These are phyloP conservation scores for Epistrophe eligans DNA, from an alignment of 2,888 invertebrate genomes.

Conservation along the genomic window DNA sequence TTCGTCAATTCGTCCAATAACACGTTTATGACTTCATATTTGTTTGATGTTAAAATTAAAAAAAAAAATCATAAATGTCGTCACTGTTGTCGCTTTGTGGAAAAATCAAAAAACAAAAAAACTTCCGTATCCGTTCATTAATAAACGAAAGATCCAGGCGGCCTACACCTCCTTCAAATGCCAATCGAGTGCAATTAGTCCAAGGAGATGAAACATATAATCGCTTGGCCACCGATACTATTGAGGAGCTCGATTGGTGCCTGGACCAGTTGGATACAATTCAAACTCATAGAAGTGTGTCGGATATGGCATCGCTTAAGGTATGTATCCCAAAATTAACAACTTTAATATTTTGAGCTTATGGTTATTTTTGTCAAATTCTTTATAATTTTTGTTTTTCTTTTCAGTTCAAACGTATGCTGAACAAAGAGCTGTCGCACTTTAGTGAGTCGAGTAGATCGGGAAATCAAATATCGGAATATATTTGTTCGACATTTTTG, in stretches of 20 bases:
- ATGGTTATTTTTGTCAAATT: conserved; percentile 14
- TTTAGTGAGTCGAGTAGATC: conserved; percentile 99
- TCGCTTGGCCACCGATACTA: conserved; percentile 97
- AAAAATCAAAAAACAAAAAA: conserved; percentile 77
- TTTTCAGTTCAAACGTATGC: conserved; percentile 98
- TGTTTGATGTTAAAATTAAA: conserved; percentile 15
- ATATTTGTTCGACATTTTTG: conserved; percentile 99
- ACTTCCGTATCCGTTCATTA: conserved; percentile 50
- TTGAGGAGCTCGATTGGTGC: conserved; percentile 99
- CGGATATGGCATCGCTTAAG: conserved; percentile 99
- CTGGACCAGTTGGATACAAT: conserved; percentile 99
- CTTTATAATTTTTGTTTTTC: conserved; percentile 70
- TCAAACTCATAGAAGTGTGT: conserved; percentile 99
- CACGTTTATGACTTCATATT: not conserved
- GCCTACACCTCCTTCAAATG: conserved; percentile 83
- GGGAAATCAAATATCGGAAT: conserved; percentile 99
- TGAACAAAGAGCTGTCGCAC: conserved; percentile 99
- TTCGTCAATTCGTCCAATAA: conserved; percentile 13
- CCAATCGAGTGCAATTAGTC: conserved; percentile 84
- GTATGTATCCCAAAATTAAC: conserved; percentile 85
- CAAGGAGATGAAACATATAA: conserved; percentile 93
- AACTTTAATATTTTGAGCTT: not conserved
- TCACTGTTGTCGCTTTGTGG: conserved; percentile 75
- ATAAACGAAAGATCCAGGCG: conserved; percentile 83
- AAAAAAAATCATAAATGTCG: conserved; percentile 24